Conservation (phyloP, 2,113 vertebrate genomes). For the Blennius ocellaris region DNA sequence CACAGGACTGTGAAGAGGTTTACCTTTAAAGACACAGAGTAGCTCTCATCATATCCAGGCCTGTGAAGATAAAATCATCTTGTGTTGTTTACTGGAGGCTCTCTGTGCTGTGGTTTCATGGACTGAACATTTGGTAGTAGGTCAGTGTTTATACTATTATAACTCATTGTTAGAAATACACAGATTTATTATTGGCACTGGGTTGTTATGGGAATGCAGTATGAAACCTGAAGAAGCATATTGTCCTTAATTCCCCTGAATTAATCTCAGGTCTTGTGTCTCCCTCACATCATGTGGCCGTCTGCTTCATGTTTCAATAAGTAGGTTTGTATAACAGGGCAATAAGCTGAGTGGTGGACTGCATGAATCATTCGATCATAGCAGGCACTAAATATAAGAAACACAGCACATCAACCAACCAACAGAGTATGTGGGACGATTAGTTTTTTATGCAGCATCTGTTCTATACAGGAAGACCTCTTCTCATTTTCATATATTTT, state of each 20-base stretch:
- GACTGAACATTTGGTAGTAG: background rate
- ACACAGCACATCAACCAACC: background rate
- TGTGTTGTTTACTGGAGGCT: slow-evolving; percentile 27
- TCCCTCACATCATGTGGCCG: slow-evolving; percentile 28
- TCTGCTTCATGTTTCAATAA: slow-evolving; percentile 36
- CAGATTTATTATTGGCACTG: slow-evolving; percentile 27
- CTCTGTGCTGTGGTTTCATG: slow-evolving; percentile 2
- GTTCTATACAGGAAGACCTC: background rate
- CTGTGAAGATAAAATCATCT: slow-evolving; percentile 24
- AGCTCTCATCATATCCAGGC: slow-evolving; percentile 32
- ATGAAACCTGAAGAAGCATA: slow-evolving; percentile 28
- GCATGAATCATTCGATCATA: background rate
- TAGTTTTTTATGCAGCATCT: background rate
- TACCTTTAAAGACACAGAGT: slow-evolving; percentile 11
- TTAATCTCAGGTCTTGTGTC: slow-evolving; percentile 23
- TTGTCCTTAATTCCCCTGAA: slow-evolving; percentile 47
- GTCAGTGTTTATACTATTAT: background rate
- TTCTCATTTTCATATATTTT: background rate
- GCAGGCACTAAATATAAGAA: background rate
- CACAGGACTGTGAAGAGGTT: slow-evolving; percentile 17
- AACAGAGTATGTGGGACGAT: background rate
- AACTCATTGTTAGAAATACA: background rate
- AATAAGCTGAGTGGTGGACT: slow-evolving; percentile 8
- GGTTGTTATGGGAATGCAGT: slow-evolving; percentile 25
- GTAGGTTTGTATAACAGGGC: slow-evolving; percentile 21